Percentiles rank a stretch among this genome's conserved stretches.
Conservation (phyloP, 2,797 vertebrate genomes). For the Sphenodon punctatus region DNA sequence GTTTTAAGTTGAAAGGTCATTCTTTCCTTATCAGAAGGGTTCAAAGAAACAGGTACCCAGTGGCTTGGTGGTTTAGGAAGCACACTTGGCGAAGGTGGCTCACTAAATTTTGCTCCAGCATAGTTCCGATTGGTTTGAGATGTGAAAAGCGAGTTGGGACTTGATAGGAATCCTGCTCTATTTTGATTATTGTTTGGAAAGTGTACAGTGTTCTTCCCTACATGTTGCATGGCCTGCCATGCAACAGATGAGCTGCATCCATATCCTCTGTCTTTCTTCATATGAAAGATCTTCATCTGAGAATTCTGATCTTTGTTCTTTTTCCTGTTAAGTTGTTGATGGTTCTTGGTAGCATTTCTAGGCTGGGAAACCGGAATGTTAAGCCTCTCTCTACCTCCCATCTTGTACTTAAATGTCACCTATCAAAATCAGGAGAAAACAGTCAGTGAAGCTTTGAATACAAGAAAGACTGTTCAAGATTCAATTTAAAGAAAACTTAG, state of each 20-base stretch:
- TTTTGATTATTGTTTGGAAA: slow-evolving; percentile 89
- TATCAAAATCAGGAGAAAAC: slow-evolving; percentile 50
- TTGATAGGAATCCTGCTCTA: slow-evolving; percentile 80
- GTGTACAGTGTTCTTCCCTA: slow-evolving; percentile 79
- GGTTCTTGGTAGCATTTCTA: slow-evolving; percentile 86
- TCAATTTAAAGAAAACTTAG: background rate
- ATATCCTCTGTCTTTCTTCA: slow-evolving; percentile 85
- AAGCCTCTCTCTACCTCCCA: slow-evolving; percentile 96
- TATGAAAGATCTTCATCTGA: slow-evolving; percentile 77
- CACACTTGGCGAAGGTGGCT: slow-evolving; percentile 94
- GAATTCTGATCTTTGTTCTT: slow-evolving; percentile 87
- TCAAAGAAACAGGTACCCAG: slow-evolving; percentile 92
- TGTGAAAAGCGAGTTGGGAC: slow-evolving; percentile 83
- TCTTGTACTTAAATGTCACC: slow-evolving; percentile 92
- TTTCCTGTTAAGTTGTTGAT: slow-evolving; percentile 86
- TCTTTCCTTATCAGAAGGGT: slow-evolving; percentile 90
- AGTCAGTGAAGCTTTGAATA: background rate
- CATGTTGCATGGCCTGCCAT: slow-evolving; percentile 91
- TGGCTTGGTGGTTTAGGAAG: slow-evolving; percentile 96
- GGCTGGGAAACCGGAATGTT: slow-evolving; percentile 91
- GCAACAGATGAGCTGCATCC: slow-evolving; percentile 80
- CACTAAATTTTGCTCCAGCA: slow-evolving; percentile 96
- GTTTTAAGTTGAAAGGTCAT: slow-evolving; percentile 98
- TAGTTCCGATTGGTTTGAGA: slow-evolving; percentile 89
- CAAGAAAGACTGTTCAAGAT: background rate